Percentiles rank a stretch among this genome's conserved stretches.
phyloP scores from a whole-genome alignment of 2,888 invertebrate species.

The Xylota segnis region DNA sequence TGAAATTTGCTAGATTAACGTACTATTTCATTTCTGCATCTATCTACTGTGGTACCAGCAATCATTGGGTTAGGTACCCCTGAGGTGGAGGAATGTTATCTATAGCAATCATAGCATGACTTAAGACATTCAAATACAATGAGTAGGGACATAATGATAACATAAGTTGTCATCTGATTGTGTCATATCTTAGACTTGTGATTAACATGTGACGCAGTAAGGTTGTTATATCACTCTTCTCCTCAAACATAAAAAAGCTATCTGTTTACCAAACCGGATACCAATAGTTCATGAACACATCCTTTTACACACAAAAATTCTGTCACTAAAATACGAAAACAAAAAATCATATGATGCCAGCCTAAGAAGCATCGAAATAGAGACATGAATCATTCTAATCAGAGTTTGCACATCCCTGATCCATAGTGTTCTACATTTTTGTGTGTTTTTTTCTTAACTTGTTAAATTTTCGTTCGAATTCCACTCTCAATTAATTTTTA shows the following conservation, averaged over 20 bases:
- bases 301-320: no score
- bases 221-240: not conserved
- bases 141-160: not conserved
- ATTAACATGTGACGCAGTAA: not conserved
- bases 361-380: no score
- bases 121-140: not conserved
- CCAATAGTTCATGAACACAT: no score
- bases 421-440: not conserved
- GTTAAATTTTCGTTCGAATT: constrained; percentile 11
- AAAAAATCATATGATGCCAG: no score
- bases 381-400: no score
- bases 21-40: no score
- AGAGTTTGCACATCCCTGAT: not conserved
- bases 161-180: not conserved
- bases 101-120: not conserved
- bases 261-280: no score
- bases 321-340: no score
- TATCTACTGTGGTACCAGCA: not conserved
- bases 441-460: no score
- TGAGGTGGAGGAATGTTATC: not conserved
- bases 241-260: no score
- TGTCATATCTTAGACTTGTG: not conserved
- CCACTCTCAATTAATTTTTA: constrained; percentile 51
- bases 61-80: no score
- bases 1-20: no score